These are phyloP conservation scores for Pteropus alecto DNA, from an alignment of 2,113 vertebrate species.

Conservation along the genomic window DNA sequence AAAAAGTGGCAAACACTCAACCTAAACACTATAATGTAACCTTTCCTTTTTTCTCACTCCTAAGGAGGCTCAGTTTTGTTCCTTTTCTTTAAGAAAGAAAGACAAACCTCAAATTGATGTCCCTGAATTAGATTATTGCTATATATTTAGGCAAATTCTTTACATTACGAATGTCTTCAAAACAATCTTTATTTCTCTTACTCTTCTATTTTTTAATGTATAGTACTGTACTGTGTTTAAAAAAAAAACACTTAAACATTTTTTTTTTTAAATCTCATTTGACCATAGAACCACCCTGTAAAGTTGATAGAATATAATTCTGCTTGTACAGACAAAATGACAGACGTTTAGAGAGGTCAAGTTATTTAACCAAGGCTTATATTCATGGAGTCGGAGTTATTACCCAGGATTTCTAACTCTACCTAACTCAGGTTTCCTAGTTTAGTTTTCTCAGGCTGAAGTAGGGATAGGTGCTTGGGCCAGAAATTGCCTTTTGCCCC, in stretches of 20 bases:
- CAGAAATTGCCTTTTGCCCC: background rate
- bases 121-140: background rate
- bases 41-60: conserved; percentile 6
- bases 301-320: conserved; percentile 10
- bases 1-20: background rate
- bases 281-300: background rate
- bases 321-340: background rate
- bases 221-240: background rate
- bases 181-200: background rate
- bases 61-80: conserved; percentile 27
- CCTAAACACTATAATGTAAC: background rate
- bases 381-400: background rate
- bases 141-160: background rate
- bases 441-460: conserved; percentile 8
- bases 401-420: background rate
- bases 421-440: background rate
- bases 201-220: background rate
- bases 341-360: background rate
- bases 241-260: background rate
- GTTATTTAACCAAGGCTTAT: conserved; percentile 1
- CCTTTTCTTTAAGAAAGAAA: conserved; percentile 28
- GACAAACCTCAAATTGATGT: background rate
- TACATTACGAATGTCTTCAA: background rate
- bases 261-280: background rate
- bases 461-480: background rate